A percentile compares a stretch with the other conserved stretches of the same genome.
phyloP scores from a whole-genome alignment of 92 coral and sea anemone species.

The Scolanthus callimorphus region DNA sequence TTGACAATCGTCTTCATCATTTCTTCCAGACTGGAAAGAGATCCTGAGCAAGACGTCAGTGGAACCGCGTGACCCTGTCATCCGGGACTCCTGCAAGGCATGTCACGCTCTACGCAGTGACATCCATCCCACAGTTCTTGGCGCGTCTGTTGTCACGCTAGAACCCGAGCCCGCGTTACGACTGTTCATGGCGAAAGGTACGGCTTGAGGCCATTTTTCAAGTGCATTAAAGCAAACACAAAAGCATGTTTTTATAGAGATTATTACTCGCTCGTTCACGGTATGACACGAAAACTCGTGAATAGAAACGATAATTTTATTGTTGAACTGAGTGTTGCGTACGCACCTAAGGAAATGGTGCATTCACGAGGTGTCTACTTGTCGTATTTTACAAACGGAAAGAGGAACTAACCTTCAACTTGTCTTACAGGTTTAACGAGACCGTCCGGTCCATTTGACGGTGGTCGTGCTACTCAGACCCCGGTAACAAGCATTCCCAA shows the following conservation, averaged over 20 bases:
- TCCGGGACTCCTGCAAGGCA: constrained; percentile 72
- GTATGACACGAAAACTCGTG: no score
- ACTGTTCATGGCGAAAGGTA: constrained; percentile 96
- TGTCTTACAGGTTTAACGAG: no score
- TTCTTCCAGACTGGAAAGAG: constrained; percentile 88
- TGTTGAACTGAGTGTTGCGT: no score
- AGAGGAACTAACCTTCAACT: no score
- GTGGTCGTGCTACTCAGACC: constrained; percentile 29
- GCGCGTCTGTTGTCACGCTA: constrained; percentile 74
- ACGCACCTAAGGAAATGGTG: no score
- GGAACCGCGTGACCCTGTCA: constrained; percentile 54
- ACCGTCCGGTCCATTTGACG: constrained; percentile 53
- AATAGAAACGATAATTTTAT: neutral
- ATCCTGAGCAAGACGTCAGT: constrained; percentile 82
- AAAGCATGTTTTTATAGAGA: neutral
- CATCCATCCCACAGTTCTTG: constrained; percentile 68
- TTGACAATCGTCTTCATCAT: neutral
- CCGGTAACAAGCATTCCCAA: constrained; percentile 64
- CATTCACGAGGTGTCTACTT: no score
- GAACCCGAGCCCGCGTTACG: constrained; percentile 91
- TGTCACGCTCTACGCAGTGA: constrained; percentile 74
- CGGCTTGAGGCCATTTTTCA: no score
- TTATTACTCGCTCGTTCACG: neutral
- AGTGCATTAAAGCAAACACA: no score
- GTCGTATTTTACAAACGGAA: no score